phyloP scores from a whole-genome alignment of 2,797 vertebrate genomes.

The Meriones psammophilus region DNA sequence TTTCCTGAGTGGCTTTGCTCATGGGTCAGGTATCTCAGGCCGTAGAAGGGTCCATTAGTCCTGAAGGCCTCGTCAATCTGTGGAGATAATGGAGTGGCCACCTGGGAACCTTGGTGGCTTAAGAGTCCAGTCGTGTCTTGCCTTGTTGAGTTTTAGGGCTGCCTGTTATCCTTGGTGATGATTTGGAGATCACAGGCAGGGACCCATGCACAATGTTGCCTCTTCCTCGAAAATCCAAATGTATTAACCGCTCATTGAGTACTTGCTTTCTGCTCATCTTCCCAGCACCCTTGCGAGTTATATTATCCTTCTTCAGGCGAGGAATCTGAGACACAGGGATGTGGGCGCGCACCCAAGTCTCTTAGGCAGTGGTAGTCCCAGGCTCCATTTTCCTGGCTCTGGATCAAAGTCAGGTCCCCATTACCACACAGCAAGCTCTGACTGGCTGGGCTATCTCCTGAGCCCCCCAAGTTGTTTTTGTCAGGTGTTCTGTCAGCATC shows the following conservation, averaged over 20 bases:
- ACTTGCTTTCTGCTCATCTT: neutral
- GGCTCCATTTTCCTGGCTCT: neutral
- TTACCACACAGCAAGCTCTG: neutral
- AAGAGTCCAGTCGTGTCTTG: neutral
- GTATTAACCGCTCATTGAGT: neutral
- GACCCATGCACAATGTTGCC: neutral
- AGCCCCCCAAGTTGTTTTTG: neutral
- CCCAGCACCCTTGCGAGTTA: neutral
- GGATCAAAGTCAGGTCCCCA: neutral
- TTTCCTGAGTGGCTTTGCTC: slow-evolving; percentile 37
- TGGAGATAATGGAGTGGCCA: neutral
- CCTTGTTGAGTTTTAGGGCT: slow-evolving; percentile 31
- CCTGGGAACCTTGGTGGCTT: neutral
- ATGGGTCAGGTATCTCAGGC: neutral
- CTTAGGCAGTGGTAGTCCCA: neutral
- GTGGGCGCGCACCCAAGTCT: neutral
- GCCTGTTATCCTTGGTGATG: neutral
- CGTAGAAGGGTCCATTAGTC: slow-evolving; percentile 1
- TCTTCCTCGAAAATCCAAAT: neutral
- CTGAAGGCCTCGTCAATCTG: neutral
- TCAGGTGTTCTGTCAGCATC: neutral
- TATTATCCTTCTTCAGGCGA: neutral
- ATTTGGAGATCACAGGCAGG: neutral
- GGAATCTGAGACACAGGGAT: slow-evolving; percentile 1
- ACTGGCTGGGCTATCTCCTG: neutral